Conservation (phyloP, 2,888 invertebrate genomes). For the Alloscopus bannaensis region DNA sequence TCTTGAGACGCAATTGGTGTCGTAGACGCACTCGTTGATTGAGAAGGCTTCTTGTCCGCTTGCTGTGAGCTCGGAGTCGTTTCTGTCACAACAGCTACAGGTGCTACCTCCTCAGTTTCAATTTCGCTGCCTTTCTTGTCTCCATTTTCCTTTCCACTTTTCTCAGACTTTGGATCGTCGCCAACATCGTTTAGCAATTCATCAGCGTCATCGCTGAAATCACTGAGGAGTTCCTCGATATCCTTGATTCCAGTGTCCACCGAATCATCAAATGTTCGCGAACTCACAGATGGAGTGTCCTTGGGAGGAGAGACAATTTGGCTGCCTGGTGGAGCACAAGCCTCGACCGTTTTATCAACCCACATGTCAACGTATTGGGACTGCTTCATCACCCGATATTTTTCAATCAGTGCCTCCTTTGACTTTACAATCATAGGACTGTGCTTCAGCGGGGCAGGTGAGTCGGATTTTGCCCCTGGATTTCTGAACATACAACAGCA, state of each 20-base stretch:
- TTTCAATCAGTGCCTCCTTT: slow-evolving; percentile 70
- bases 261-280: slow-evolving; percentile 41
- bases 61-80: slow-evolving; percentile 14
- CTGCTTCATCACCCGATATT: slow-evolving; percentile 70
- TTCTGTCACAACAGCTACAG: slow-evolving; percentile 9
- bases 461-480: too few relatives aligned
- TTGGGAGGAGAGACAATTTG: slow-evolving; percentile 36
- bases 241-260: slow-evolving; percentile 39
- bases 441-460: slow-evolving; percentile 40
- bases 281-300: slow-evolving; percentile 16
- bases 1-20: slow-evolving; percentile 27
- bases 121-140: slow-evolving; percentile 7
- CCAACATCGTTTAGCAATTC: slow-evolving; percentile 63
- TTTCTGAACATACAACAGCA: too few relatives aligned
- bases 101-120: slow-evolving; percentile 47
- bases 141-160: slow-evolving; percentile 49
- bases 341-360: slow-evolving; percentile 71
- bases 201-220: slow-evolving; percentile 73
- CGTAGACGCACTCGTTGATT: not conserved
- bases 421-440: slow-evolving; percentile 69
- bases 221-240: slow-evolving; percentile 67
- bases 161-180: slow-evolving; percentile 42
- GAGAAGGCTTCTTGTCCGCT: slow-evolving; percentile 32
- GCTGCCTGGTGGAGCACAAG: slow-evolving; percentile 34
- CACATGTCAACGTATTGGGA: slow-evolving; percentile 71